phyloP scores from a whole-genome alignment of 2,113 vertebrate genomes.

The Tapirus terrestris region DNA sequence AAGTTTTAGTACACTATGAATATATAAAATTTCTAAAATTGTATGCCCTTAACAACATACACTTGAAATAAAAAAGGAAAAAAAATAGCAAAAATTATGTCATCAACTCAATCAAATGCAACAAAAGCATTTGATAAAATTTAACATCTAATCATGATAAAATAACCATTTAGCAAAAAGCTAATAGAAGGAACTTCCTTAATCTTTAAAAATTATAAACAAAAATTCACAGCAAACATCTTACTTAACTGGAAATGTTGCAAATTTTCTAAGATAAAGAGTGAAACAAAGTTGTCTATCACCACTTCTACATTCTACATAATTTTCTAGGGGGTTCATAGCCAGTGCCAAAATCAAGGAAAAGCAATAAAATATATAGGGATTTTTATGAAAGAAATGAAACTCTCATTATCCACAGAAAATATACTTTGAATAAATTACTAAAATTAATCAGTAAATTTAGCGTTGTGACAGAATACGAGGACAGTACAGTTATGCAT shows the following conservation, averaged over 20 bases:
- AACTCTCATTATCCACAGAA: neutral
- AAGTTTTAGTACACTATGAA: neutral
- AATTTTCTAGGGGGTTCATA: neutral
- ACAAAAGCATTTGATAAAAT: neutral
- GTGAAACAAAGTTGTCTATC: neutral
- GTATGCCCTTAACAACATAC: neutral
- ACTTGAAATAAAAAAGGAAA: neutral
- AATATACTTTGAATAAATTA: neutral
- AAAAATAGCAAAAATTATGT: neutral
- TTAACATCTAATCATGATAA: neutral
- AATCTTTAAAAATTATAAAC: neutral
- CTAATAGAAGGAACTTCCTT: neutral
- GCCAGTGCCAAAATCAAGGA: neutral
- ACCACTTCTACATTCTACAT: neutral
- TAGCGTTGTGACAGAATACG: neutral
- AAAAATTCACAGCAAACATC: neutral
- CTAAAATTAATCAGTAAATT: neutral
- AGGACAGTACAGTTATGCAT: neutral
- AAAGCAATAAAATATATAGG: neutral
- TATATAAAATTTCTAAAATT: neutral
- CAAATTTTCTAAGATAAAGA: neutral
- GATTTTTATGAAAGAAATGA: neutral
- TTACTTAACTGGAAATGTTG: neutral
- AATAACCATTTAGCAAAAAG: neutral
- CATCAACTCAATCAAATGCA: neutral